A percentile compares a stretch with the other conserved stretches of the same genome.
Conservation (phyloP, 2,113 vertebrate species). For the Nanorana parkeri region DNA sequence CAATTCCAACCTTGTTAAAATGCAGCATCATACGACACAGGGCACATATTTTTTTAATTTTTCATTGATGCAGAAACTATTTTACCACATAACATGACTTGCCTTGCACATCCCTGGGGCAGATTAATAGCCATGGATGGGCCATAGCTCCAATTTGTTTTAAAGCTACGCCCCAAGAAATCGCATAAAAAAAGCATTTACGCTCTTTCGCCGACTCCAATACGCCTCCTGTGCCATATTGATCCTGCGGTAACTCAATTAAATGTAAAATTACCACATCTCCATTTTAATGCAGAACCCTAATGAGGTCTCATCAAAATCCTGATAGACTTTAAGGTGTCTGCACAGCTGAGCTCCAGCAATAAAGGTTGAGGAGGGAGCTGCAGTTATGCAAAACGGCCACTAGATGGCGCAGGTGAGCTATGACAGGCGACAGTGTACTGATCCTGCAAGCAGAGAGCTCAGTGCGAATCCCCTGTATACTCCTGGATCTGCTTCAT, state of each 20-base stretch:
- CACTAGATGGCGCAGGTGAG: slow-evolving; percentile 42
- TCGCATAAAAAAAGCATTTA: too few species aligned
- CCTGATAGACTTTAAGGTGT: background rate
- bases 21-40: too few species aligned
- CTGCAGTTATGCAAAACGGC: background rate
- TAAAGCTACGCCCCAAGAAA: too few species aligned
- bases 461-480: background rate
- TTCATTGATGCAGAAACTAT: too few species aligned
- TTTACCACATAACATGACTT: too few species aligned
- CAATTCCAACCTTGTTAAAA: too few species aligned
- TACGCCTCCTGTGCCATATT: background rate
- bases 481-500: slow-evolving; percentile 41
- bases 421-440: background rate
- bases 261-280: slow-evolving; percentile 25
- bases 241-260: slow-evolving; percentile 5
- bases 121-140: too few species aligned
- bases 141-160: too few species aligned
- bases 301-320: slow-evolving; percentile 35
- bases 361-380: background rate
- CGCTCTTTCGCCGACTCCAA: too few species aligned
- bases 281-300: slow-evolving; percentile 22
- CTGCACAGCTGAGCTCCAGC: slow-evolving; percentile 27
- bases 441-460: background rate
- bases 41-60: too few species aligned
- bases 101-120: too few species aligned